These are phyloP conservation scores for Campoplex nolae DNA, from an alignment of 2,888 invertebrate genomes.

Conservation along the genomic window DNA sequence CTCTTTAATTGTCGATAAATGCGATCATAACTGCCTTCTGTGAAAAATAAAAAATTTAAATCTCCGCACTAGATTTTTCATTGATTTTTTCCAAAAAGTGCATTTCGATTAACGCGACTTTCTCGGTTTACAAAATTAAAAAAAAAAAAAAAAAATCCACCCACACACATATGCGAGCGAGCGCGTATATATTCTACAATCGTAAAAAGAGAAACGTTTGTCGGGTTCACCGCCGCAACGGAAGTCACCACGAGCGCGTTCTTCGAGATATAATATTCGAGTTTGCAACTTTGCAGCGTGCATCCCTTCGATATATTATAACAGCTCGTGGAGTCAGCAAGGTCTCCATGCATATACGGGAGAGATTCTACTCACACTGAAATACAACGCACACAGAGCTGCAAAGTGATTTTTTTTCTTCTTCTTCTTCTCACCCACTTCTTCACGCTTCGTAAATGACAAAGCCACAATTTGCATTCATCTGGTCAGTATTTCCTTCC, in stretches of 20 bases:
- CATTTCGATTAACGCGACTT: background rate
- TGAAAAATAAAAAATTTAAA: background rate
- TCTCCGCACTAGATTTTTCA: no score
- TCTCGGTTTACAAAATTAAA: background rate
- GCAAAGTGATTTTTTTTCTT: conserved; percentile 20
- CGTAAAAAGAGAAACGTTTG: conserved; percentile 64
- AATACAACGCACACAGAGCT: background rate
- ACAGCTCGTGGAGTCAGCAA: background rate
- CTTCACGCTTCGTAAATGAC: conserved; percentile 68
- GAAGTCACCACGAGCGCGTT: conserved; percentile 64
- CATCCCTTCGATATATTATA: conserved; percentile 45
- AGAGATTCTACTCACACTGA: background rate
- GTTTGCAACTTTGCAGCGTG: conserved; percentile 59
- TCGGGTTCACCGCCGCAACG: conserved; percentile 58
- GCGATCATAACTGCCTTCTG: no score
- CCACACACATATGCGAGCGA: background rate
- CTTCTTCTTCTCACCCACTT: conserved; percentile 45
- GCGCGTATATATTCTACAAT: conserved; percentile 33
- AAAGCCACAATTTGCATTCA: conserved; percentile 68
- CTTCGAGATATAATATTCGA: conserved; percentile 55
- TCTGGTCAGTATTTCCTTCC: conserved; percentile 37
- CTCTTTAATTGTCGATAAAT: background rate
- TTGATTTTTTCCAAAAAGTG: background rate
- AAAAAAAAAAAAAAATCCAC: background rate
- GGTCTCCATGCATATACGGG: conserved; percentile 15